Evolutionary conservation across 2,113 vertebrate species (phyloP).

Genomic region (Parus major): DNA sequence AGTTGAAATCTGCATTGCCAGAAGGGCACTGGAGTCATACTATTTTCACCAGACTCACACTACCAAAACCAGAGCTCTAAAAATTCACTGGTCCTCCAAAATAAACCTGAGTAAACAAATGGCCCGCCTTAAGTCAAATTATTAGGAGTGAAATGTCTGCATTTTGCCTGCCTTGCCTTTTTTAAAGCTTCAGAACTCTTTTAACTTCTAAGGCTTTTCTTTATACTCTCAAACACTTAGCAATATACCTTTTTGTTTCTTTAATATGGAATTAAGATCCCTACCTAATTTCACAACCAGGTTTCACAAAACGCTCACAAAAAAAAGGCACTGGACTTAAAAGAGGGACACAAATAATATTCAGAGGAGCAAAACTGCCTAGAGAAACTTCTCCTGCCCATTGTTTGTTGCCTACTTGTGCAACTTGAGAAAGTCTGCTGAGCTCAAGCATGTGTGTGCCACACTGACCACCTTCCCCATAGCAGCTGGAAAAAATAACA

Average conservation of each 20-base stretch:
- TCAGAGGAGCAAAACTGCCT: background rate
- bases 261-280: background rate
- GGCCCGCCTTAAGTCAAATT: background rate
- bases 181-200: background rate
- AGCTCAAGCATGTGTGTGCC: background rate
- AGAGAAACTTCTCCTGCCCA: background rate
- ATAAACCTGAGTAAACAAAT: background rate
- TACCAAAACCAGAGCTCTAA: background rate
- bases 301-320: background rate
- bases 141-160: rapidly evolving
- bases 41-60: background rate
- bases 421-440: background rate
- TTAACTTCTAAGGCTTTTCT: background rate
- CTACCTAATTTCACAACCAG: background rate
- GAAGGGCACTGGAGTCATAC: background rate
- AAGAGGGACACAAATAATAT: background rate
- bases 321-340: background rate
- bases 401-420: background rate
- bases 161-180: background rate
- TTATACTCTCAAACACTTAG: background rate
- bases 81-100: background rate
- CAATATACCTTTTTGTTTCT: background rate
- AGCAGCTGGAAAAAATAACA: background rate
- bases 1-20: background rate
- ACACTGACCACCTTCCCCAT: background rate